Evolutionary conservation across 1,140 invertebrate genomes (phyloP), one percentile per base, ranked within the genome.

Genomic region (Rhopalosiphum padi): DNA sequence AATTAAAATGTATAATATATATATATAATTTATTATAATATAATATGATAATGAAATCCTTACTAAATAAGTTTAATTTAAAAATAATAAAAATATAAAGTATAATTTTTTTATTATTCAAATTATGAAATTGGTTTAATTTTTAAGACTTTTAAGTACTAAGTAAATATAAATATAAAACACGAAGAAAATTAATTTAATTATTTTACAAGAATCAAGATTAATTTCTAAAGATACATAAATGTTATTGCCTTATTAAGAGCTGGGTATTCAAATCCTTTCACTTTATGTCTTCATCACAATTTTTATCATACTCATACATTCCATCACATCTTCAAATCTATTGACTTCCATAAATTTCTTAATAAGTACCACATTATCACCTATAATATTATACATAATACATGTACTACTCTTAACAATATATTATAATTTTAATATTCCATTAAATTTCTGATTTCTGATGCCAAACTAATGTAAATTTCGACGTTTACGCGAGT

Each of bases 301-400:
- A 60, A 41, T 60, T 90, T 90, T 46, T 41, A 41, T 41, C 41
- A 41, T 41, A 90, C 6, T 90, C 88, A 25, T 90, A 43, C 89
- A 90, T 90, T 55, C 53, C 37, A 90, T 55, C 89, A 53, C 43
- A 90, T 41, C 51, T 90, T 25, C n/a, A 30, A 60, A 85, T 85
- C 8, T 25, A 4, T 68, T 30, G 30, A 68, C 4, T 68, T 68
- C 60, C 60, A 3, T 68, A 2, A 11, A 30, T 68, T 30, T 30
- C 25, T 15, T 60, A 30, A 30, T 68, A 68, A n/a, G 25, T 30
- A 68, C 30, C 30, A 68, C 9, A 68, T 68, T n/a, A 60, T 25
- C 55, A 9, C 7, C 23, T 60, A 60, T 30, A 60, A 60, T 60
- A 30, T 60, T 8, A 60, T 30, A 30, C 1, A 60, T 60, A 60